phyloP scores from a whole-genome alignment of 2,888 invertebrate genomes.

The Drepanosiphum platanoidis region DNA sequence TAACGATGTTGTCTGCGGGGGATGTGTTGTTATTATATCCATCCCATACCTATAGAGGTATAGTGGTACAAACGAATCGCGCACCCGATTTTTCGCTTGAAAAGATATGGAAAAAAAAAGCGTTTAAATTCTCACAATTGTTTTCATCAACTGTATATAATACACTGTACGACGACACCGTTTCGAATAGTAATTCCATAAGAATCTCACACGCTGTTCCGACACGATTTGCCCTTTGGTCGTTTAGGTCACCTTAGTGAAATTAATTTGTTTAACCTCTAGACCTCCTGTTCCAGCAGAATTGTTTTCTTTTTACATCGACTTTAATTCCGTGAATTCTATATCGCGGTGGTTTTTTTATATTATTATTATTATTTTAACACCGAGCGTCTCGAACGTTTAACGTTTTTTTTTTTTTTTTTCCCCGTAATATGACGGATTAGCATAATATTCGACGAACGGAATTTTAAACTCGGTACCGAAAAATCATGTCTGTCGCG shows the following conservation, averaged over 20 bases:
- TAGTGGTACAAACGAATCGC: too few species aligned
- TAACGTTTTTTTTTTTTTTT: not conserved
- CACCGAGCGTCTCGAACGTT: not conserved
- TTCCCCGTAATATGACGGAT: not conserved
- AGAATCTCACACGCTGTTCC: constrained; percentile 57
- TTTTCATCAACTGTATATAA: constrained; percentile 44
- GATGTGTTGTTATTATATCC: too few species aligned
- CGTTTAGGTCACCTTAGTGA: constrained; percentile 53
- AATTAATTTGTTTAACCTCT: constrained; percentile 62
- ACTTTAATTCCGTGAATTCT: not conserved
- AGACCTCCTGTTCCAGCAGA: not conserved
- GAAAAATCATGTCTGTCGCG: too few species aligned
- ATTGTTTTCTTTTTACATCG: constrained; percentile 43
- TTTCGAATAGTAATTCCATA: constrained; percentile 52
- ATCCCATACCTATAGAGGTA: too few species aligned
- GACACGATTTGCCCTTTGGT: constrained; percentile 60
- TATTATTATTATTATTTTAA: not conserved
- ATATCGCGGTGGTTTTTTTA: not conserved
- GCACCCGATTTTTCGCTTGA: too few species aligned
- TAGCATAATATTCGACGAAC: too few species aligned
- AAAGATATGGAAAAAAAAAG: not conserved
- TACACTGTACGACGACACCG: constrained; percentile 47
- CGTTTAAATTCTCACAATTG: constrained; percentile 22
- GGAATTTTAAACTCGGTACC: too few species aligned
- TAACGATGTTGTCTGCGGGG: too few species aligned